A percentile compares a stretch with the other conserved stretches of the same genome.
Conservation (phyloP, 2,797 vertebrate species). For the Emydoidea blandingii region DNA sequence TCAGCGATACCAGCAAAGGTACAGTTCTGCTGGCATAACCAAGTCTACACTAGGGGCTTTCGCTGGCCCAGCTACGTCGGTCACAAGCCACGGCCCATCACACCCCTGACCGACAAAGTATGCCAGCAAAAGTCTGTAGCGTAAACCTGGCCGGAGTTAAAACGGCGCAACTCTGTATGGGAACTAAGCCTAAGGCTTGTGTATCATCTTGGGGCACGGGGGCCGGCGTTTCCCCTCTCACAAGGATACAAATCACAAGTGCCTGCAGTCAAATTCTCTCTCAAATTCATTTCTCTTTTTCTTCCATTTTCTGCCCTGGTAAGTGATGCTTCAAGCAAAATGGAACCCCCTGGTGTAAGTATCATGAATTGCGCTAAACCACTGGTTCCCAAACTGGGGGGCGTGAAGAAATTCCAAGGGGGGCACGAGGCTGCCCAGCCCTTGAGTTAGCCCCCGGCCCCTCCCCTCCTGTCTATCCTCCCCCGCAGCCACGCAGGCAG, state of each 20-base stretch:
- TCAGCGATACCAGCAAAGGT: not conserved
- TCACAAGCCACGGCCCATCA: not conserved
- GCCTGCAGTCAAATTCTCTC: not conserved
- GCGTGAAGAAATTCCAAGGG: too few relatives aligned
- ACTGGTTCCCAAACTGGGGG: too few relatives aligned
- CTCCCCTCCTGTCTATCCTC: too few relatives aligned
- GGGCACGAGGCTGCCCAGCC: too few relatives aligned
- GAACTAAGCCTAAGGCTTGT: not conserved
- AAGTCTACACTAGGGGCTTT: not conserved
- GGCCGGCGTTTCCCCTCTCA: not conserved
- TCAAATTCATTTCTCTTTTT: not conserved
- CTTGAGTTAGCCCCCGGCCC: too few relatives aligned
- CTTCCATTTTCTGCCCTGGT: not conserved
- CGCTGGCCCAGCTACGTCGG: not conserved
- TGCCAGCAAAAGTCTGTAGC: not conserved
- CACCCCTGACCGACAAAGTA: not conserved
- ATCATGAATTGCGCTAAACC: not conserved
- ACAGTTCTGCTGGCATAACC: not conserved
- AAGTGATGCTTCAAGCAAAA: not conserved
- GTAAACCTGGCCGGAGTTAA: not conserved
- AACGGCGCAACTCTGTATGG: not conserved
- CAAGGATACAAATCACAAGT: too few relatives aligned
- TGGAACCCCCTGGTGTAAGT: not conserved
- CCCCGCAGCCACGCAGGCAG: too few relatives aligned
- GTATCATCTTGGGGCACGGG: not conserved